A percentile compares a stretch with the other conserved stretches of the same genome.
These are phyloP conservation scores for Pandemis corylana DNA, from an alignment of 2,888 invertebrate species.

Conservation along the genomic window DNA sequence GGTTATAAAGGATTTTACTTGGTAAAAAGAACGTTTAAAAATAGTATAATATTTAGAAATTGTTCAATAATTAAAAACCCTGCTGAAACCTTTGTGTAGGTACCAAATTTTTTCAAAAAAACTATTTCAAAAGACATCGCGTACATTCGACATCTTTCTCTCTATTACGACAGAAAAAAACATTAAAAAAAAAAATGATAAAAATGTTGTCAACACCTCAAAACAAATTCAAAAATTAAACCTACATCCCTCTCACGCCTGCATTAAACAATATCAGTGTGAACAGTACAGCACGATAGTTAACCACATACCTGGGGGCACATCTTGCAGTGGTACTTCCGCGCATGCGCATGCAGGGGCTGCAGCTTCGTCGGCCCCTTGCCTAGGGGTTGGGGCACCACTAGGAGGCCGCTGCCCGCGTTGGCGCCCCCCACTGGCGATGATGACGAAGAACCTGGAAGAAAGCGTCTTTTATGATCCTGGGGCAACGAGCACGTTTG, in stretches of 20 bases:
- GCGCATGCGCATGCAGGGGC: constrained; percentile 77
- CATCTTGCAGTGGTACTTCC: constrained; percentile 98
- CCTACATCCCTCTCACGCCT: neutral
- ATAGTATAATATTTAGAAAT: too few species aligned
- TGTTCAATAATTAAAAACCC: too few species aligned
- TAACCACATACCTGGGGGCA: constrained; percentile 93
- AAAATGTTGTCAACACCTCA: neutral
- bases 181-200: too few species aligned
- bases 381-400: constrained; percentile 95
- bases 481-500: too few species aligned
- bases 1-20: neutral
- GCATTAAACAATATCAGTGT: too few species aligned
- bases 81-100: too few species aligned
- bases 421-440: constrained; percentile 77
- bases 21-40: neutral
- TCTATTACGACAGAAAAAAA: too few species aligned
- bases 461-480: neutral
- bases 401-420: constrained; percentile 86
- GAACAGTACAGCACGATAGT: too few species aligned
- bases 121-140: too few species aligned
- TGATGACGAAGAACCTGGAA: constrained; percentile 81
- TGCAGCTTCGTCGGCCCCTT: constrained; percentile 81
- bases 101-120: too few species aligned
- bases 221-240: too few species aligned
- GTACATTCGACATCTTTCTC: too few species aligned